phyloP scores from a whole-genome alignment of 2,113 vertebrate genomes.

The Ciconia stormi region DNA sequence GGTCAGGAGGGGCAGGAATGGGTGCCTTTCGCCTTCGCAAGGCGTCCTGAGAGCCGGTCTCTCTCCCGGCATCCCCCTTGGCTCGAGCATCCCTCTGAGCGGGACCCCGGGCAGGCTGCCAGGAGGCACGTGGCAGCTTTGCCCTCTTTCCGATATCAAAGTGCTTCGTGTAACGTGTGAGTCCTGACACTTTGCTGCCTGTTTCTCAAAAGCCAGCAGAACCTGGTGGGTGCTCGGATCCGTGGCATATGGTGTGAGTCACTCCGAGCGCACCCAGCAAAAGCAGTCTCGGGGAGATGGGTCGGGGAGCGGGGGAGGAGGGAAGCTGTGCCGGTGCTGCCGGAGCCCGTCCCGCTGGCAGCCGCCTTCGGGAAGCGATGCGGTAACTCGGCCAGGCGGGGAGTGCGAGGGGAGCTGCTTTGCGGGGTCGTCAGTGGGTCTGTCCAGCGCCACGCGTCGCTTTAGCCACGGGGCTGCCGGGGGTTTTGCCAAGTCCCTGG shows the following conservation, averaged over 20 bases:
- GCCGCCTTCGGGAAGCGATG: background rate
- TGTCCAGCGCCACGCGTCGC: rapidly evolving
- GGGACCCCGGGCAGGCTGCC: background rate
- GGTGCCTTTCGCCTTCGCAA: background rate
- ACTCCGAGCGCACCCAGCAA: background rate
- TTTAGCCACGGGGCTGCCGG: rapidly evolving
- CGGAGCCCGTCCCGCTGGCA: background rate
- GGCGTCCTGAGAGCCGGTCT: rapidly evolving
- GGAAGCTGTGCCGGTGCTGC: background rate
- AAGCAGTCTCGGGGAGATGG: background rate
- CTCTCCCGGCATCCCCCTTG: too few relatives aligned
- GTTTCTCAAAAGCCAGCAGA: background rate
- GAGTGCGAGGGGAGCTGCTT: background rate
- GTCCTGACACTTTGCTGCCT: background rate
- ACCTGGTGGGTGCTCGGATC: background rate
- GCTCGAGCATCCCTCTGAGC: background rate
- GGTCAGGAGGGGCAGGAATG: background rate
- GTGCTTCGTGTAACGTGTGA: rapidly evolving
- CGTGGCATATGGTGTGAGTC: background rate
- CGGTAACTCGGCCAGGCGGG: rapidly evolving
- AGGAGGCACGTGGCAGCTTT: background rate
- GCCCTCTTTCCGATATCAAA: rapidly evolving
- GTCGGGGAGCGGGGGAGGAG: background rate
- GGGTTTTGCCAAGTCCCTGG: rapidly evolving
- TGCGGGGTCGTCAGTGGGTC: rapidly evolving